Evolutionary conservation across 2,888 invertebrate genomes (phyloP), one percentile per base, ranked within the genome.

Genomic region (Saturnia pavonia): DNA sequence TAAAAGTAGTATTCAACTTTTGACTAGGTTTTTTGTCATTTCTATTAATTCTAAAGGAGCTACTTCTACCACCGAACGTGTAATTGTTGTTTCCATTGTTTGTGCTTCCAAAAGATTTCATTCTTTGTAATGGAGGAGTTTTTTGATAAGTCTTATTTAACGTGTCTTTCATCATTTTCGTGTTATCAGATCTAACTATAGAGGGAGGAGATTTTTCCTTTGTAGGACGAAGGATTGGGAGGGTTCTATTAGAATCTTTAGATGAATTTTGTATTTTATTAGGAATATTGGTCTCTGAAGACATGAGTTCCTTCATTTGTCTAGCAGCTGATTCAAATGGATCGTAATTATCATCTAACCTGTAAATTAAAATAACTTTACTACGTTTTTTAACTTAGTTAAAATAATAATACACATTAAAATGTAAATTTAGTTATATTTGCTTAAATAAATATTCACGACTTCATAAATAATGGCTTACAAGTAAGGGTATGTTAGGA

Each of bases 301-400:
- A 96, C 90, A 97, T 95, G 51, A 97, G 95, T 84, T 97, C 97
- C 90, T 96, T 96, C 92, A 97, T 95, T 91, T 97, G 97, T 76
- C 96, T 96, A 90, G 97, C 97, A 68, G 97, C 97, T 77, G 96
- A 95, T 77, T 95, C 90, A 89, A 97, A 97, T 69, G 97, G 97
- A 88, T 97, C 96, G 89, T 97, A 97, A 80, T 89, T 94, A 80
- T 95, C 95, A 78, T 94, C 94, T 76, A 91, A 81, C 83, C 94
- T 94, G 92, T 80, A 91, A 92, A 78, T 34, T 6, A 48, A 51
- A 48, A 43, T 63, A 67, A 68, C 22, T 43, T 6, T 48, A 48
- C 14, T 42, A 27, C n/a, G 22, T 57, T 57, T 63, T 22, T 54
- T 27, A 3, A 27, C 6, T 34, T 63, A 12, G 9, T 63, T 63